Conservation (phyloP, 2,888 invertebrate genomes). For the Sisyra terminalis region DNA sequence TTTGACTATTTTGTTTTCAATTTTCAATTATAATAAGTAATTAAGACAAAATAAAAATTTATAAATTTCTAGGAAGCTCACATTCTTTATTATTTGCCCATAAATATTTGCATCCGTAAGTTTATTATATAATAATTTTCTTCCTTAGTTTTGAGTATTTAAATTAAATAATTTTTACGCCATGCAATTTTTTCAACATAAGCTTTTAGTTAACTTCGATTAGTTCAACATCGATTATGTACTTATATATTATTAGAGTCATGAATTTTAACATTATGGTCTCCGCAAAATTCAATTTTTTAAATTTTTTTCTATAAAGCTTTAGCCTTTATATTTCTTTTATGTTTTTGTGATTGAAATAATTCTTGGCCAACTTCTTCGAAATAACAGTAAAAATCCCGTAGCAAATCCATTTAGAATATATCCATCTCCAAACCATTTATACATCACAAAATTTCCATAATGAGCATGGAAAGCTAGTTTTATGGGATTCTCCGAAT, state of each 20-base stretch:
- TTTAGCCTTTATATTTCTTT: slow-evolving; percentile 58
- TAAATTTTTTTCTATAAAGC: slow-evolving; percentile 50
- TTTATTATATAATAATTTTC: slow-evolving; percentile 70
- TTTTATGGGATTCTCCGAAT: slow-evolving; percentile 92
- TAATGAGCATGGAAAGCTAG: slow-evolving; percentile 93
- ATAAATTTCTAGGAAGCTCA: too few relatives aligned
- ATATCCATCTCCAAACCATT: slow-evolving; percentile 93
- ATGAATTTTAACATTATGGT: slow-evolving; percentile 84
- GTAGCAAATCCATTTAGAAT: slow-evolving; percentile 88
- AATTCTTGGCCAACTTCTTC: slow-evolving; percentile 92
- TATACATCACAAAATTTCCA: slow-evolving; percentile 72
- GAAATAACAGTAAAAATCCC: slow-evolving; percentile 92
- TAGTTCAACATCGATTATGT: slow-evolving; percentile 58
- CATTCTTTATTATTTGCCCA: slow-evolving; percentile 60
- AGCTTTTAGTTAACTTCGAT: slow-evolving; percentile 55
- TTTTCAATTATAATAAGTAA: too few relatives aligned
- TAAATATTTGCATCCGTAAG: slow-evolving; percentile 66
- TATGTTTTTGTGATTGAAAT: slow-evolving; percentile 82
- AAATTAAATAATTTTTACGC: slow-evolving; percentile 85
- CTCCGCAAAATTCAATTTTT: slow-evolving; percentile 85
- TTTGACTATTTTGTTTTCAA: too few relatives aligned
- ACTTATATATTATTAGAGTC: slow-evolving; percentile 65
- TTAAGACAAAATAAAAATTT: too few relatives aligned
- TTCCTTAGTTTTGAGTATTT: slow-evolving; percentile 66
- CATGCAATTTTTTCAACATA: slow-evolving; percentile 59